These are phyloP conservation scores for Kradibia gibbosae DNA, from an alignment of 1,140 invertebrate species.

Conservation along the genomic window DNA sequence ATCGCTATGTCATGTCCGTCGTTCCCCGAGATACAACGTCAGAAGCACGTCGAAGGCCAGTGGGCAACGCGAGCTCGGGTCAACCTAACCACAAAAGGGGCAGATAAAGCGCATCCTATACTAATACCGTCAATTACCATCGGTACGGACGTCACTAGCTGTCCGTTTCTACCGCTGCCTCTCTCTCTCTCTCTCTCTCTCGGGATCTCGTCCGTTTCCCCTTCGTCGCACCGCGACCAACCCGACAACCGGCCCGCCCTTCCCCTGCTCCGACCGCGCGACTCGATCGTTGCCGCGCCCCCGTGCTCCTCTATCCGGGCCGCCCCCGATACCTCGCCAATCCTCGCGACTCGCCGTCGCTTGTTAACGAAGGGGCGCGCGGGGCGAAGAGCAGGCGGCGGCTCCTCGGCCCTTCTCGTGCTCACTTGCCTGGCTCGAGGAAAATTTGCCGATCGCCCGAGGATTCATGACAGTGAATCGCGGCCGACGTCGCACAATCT, in stretches of 20 bases:
- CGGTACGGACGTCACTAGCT: not conserved
- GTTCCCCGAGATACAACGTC: too few relatives aligned
- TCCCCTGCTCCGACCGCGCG: too few relatives aligned
- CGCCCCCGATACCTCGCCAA: too few relatives aligned
- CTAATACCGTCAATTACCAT: not conserved
- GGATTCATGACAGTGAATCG: slow-evolving; percentile 14
- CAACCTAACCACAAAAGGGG: slow-evolving; percentile 20
- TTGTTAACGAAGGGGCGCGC: not conserved
- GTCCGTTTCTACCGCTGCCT: not conserved
- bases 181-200: not conserved
- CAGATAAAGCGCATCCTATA: slow-evolving; percentile 5
- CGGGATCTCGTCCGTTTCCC: not conserved
- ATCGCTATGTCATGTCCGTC: not conserved
- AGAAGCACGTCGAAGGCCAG: too few relatives aligned
- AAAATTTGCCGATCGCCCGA: slow-evolving; percentile 19
- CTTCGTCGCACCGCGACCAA: too few relatives aligned
- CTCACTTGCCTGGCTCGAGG: slow-evolving; percentile 5
- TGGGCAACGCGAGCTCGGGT: slow-evolving; percentile 5
- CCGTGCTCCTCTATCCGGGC: too few relatives aligned
- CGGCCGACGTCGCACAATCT: not conserved
- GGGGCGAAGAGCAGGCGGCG: too few relatives aligned
- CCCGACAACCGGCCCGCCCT: too few relatives aligned
- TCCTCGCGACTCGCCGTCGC: not conserved
- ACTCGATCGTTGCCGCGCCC: too few relatives aligned
- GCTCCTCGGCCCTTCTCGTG: not conserved